Conservation (phyloP, 2,888 invertebrate species). For the Mythimna ferrago region DNA sequence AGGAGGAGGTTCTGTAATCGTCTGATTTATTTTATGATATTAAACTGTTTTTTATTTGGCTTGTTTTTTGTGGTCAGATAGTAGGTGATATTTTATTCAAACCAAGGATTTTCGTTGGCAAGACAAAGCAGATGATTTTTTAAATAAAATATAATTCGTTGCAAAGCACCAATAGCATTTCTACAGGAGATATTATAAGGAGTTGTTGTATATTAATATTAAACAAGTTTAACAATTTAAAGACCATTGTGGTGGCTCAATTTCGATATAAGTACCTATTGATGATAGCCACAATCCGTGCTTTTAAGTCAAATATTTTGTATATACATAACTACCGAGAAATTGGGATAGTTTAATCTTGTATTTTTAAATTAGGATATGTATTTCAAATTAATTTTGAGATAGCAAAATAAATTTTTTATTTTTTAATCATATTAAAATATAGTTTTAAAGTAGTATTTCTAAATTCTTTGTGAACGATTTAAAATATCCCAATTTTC, state of each 20-base stretch:
- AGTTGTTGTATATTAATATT: constrained; percentile 71
- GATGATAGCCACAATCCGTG: constrained; percentile 72
- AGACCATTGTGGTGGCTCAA: constrained; percentile 78
- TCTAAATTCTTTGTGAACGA: constrained; percentile 33
- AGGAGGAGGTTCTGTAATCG: too few relatives aligned
- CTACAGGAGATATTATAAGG: constrained; percentile 61
- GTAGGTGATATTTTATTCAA: neutral
- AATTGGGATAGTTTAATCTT: constrained; percentile 69
- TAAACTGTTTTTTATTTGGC: too few relatives aligned
- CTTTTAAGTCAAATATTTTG: constrained; percentile 68
- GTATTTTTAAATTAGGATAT: constrained; percentile 24
- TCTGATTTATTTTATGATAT: too few relatives aligned
- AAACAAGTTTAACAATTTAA: constrained; percentile 65
- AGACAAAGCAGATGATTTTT: constrained; percentile 5
- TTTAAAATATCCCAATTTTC: constrained; percentile 74
- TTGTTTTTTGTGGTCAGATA: too few relatives aligned
- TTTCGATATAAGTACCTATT: constrained; percentile 73
- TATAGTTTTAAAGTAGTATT: constrained; percentile 29
- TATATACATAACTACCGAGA: constrained; percentile 52
- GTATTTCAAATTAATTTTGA: constrained; percentile 29
- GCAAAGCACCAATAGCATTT: constrained; percentile 68
- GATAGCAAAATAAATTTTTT: constrained; percentile 11
- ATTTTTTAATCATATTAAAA: constrained; percentile 24
- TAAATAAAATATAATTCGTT: constrained; percentile 58
- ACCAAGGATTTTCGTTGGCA: neutral